Evolutionary conservation across 2,888 invertebrate species (phyloP).

Genomic region (Eubasilissa splendida): DNA sequence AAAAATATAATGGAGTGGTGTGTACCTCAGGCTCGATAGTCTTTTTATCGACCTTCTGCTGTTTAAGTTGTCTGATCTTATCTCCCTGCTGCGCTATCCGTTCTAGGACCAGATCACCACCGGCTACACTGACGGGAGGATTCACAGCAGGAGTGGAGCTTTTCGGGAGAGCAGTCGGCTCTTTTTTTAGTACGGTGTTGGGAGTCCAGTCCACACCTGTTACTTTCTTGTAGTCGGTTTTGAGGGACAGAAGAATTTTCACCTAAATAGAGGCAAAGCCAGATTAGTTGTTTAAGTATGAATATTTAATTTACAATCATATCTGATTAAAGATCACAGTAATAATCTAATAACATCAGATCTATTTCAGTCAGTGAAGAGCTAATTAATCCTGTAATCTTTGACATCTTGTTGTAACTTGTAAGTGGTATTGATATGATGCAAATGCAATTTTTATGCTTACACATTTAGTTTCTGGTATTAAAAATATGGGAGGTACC

Average conservation of each 20-base stretch:
- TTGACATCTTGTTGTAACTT: no score
- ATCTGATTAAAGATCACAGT: no score
- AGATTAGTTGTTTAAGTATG: no score
- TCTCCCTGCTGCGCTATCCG: conserved; percentile 78
- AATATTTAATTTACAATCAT: no score
- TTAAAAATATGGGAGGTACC: no score
- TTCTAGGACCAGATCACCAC: conserved; percentile 58
- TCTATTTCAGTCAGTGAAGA: no score
- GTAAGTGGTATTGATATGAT: no score
- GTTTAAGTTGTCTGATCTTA: conserved; percentile 81
- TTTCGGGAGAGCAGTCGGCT: conserved; percentile 61
- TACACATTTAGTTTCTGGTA: no score
- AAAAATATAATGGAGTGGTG: no score
- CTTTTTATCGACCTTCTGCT: conserved; percentile 78
- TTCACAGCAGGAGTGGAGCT: conserved; percentile 51
- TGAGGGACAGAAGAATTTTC: conserved; percentile 73
- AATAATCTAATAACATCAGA: no score
- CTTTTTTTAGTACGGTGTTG: conserved; percentile 69
- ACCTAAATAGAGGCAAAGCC: conserved; percentile 71
- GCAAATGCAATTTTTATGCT: no score
- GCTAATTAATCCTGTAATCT: no score
- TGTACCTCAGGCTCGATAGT: conserved; percentile 71
- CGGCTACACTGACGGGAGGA: conserved; percentile 46
- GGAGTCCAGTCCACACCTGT: conserved; percentile 71
- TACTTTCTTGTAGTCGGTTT: conserved; percentile 77